phyloP scores from a whole-genome alignment of 2,888 invertebrate genomes.

The Oligia strigilis region DNA sequence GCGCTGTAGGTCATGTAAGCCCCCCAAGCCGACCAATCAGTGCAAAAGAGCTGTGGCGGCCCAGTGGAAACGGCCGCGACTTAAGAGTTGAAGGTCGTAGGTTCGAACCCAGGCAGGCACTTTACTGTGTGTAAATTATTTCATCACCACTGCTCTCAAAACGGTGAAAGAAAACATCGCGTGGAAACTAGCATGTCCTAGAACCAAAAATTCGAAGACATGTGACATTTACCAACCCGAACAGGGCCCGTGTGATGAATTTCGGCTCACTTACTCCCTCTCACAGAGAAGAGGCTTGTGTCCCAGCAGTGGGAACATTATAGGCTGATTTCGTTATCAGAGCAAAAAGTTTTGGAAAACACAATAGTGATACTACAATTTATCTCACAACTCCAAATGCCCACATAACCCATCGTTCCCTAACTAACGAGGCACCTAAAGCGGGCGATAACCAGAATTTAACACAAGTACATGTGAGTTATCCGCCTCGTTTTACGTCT shows the following conservation, averaged over 20 bases:
- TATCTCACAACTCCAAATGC: constrained; percentile 19
- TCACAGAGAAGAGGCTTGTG: background rate
- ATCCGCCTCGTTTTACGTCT: constrained; percentile 56
- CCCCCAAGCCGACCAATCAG: background rate
- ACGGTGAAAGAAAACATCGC: background rate
- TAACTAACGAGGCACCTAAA: constrained; percentile 40
- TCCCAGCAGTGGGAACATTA: background rate
- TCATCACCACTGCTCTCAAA: background rate
- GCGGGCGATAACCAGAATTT: constrained; percentile 55
- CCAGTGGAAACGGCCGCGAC: too few species aligned
- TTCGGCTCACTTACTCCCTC: background rate
- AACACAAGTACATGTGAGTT: constrained; percentile 60
- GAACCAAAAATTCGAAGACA: background rate
- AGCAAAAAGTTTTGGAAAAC: background rate
- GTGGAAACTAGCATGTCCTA: background rate
- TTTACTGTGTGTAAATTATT: background rate
- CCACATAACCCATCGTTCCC: background rate
- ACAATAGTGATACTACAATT: constrained; percentile 31
- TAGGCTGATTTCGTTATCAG: background rate
- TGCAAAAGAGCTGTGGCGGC: too few species aligned
- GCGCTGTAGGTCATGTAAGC: too few species aligned
- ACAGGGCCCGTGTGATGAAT: background rate
- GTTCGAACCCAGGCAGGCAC: too few species aligned
- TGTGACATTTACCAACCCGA: background rate
- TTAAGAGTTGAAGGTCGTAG: background rate